Conservation (phyloP, 1,140 invertebrate species). For the Wasmannia auropunctata region DNA sequence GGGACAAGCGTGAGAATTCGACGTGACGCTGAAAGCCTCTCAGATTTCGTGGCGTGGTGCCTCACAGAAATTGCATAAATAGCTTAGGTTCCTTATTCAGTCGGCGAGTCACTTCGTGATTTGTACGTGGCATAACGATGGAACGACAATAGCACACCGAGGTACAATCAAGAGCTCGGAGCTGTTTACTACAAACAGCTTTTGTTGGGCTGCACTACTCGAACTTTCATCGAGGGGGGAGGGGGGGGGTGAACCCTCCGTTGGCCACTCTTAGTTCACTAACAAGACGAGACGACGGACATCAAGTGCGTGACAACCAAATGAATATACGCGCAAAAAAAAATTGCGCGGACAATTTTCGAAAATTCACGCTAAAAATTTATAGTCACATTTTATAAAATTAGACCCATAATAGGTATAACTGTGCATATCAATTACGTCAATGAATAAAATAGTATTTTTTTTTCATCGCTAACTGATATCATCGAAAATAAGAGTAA, state of each 20-base stretch:
- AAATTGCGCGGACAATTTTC: not conserved
- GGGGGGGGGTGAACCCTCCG: conserved; percentile 44
- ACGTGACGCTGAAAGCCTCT: not conserved
- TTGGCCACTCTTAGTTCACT: conserved; percentile 52
- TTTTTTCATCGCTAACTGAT: not conserved
- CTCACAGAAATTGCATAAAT: conserved; percentile 60
- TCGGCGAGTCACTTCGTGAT: conserved; percentile 53
- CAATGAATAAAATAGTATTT: not conserved
- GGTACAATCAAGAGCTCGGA: conserved; percentile 67
- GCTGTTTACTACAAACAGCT: conserved; percentile 71
- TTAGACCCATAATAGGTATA: too few relatives aligned
- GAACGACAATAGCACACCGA: conserved; percentile 60
- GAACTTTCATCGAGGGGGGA: conserved; percentile 56
- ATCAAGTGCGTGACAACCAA: not conserved
- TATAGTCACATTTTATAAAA: not conserved
- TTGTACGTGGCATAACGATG: conserved; percentile 64
- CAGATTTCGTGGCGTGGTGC: conserved; percentile 35
- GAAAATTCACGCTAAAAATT: not conserved
- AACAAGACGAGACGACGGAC: not conserved
- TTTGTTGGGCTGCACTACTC: conserved; percentile 46
- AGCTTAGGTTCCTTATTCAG: conserved; percentile 71
- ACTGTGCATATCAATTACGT: too few relatives aligned
- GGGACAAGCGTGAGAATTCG: not conserved
- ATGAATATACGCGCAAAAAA: not conserved
- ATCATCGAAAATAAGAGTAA: not conserved